Percentiles rank a stretch among this genome's conserved stretches.
These are phyloP conservation scores for Microcebus lehilahytsara DNA, from an alignment of 2,113 vertebrate genomes.

Conservation along the genomic window DNA sequence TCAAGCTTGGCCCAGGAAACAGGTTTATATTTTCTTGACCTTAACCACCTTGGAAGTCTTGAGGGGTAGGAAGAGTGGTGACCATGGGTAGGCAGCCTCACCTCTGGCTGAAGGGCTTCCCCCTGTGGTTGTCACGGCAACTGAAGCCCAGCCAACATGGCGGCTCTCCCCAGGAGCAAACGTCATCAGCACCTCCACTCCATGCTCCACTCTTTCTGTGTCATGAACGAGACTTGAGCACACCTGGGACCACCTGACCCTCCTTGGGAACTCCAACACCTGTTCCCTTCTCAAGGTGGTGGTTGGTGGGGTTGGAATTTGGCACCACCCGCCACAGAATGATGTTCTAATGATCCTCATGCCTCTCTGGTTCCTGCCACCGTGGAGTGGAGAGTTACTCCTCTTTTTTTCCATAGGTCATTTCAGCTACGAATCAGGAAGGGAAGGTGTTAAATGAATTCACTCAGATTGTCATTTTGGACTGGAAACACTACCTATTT, in stretches of 20 bases:
- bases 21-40: not conserved
- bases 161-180: not conserved
- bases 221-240: not conserved
- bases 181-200: not conserved
- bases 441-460: not conserved
- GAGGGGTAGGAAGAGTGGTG: not conserved
- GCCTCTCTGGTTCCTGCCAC: not conserved
- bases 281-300: not conserved
- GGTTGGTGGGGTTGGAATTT: not conserved
- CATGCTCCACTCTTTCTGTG: not conserved
- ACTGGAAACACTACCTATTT: not conserved
- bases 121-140: not conserved
- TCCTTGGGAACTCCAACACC: not conserved
- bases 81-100: not conserved
- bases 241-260: not conserved
- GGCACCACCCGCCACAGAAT: too few species aligned
- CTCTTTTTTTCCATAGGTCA: not conserved
- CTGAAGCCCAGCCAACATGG: fast-evolving
- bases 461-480: not conserved
- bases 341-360: not conserved
- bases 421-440: not conserved
- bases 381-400: not conserved
- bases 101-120: not conserved
- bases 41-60: not conserved
- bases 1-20: not conserved